phyloP scores from a whole-genome alignment of 1,140 invertebrate genomes.

The Marisa cornuarietis region DNA sequence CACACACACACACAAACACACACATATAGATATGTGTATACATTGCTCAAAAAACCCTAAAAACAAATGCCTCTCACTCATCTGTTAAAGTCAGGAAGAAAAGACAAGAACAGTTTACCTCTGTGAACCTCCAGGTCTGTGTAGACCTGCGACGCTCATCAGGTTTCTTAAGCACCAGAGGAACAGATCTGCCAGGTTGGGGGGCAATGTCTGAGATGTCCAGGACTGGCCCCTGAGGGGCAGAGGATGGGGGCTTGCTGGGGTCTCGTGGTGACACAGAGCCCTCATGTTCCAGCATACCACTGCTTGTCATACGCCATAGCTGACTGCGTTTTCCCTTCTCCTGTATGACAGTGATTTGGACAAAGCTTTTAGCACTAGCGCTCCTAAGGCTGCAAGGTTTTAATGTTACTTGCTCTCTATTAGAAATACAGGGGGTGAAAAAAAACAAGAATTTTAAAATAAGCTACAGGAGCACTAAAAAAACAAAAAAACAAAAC shows the following conservation, averaged over 20 bases:
- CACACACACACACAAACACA: too few species aligned
- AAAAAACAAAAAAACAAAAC: too few species aligned
- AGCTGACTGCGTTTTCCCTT: conserved; percentile 88
- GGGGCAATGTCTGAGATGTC: conserved; percentile 88
- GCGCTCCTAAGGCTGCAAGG: neutral
- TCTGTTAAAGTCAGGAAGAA: too few species aligned
- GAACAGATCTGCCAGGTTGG: conserved; percentile 75
- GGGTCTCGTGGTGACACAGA: conserved; percentile 73
- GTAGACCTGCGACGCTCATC: conserved; percentile 85
- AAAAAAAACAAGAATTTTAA: too few species aligned
- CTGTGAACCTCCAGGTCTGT: conserved; percentile 92
- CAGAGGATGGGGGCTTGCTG: conserved; percentile 33
- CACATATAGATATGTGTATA: too few species aligned
- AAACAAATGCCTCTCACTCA: too few species aligned
- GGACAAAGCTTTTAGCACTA: neutral
- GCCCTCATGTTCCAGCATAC: conserved; percentile 93
- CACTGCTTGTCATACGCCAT: conserved; percentile 91
- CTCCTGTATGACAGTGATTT: conserved; percentile 66
- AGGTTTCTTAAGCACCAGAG: conserved; percentile 81
- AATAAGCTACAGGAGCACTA: too few species aligned
- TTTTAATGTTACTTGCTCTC: neutral
- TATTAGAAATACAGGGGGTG: too few species aligned
- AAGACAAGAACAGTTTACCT: conserved; percentile 55
- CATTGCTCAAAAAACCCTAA: too few species aligned
- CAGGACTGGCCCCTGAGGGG: conserved; percentile 66